Conservation (phyloP, 2,797 vertebrate genomes). For the Cuculus canorus region DNA sequence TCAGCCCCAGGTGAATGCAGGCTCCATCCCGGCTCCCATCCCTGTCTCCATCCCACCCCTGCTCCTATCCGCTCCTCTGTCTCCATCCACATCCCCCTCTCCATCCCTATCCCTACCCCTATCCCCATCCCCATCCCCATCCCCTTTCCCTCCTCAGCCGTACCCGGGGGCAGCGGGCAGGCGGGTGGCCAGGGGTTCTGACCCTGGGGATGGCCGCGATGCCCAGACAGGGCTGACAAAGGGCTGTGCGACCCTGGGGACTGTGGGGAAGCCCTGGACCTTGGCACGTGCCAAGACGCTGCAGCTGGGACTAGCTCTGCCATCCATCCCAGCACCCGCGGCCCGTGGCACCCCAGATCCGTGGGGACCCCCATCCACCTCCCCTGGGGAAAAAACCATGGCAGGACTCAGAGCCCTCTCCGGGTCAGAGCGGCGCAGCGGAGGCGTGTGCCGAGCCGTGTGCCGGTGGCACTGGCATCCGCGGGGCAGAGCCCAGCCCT, state of each 20-base stretch:
- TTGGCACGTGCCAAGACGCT: neutral
- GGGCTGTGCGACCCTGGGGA: neutral
- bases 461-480: accelerated
- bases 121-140: too few species aligned
- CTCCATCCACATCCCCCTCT: neutral
- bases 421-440: neutral
- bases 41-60: too few species aligned
- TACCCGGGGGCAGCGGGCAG: neutral
- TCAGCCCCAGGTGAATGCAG: conserved; percentile 58
- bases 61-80: too few species aligned
- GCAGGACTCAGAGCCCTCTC: neutral
- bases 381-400: neutral
- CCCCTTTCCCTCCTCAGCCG: neutral
- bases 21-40: neutral
- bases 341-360: too few species aligned
- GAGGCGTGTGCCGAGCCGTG: accelerated
- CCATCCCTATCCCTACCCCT: too few species aligned
- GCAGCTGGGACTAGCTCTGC: neutral
- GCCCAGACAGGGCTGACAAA: neutral
- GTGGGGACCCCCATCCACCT: neutral
- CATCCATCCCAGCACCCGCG: neutral
- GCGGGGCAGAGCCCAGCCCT: neutral
- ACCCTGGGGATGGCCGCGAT: neutral
- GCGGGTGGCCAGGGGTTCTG: accelerated
- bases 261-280: accelerated